Base-by-base conservation (phyloP, 2,888 invertebrate species). In the Bugula neritina region DNA sequence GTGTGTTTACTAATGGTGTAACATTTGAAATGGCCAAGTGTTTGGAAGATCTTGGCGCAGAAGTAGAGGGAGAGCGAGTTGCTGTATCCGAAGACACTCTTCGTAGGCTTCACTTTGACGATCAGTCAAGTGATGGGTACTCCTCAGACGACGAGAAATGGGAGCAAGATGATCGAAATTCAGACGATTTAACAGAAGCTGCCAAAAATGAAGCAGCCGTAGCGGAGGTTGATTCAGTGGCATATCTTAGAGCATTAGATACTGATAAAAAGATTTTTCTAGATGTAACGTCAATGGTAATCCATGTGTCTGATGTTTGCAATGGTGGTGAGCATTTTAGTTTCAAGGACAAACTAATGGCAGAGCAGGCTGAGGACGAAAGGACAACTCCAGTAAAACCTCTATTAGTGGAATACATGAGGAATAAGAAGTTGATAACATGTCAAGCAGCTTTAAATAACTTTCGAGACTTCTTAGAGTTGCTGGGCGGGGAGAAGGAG, bases 241-340 rank as follows among this genome's bases (percentile, higher is more conserved):
- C 27, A 25, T 10, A 34, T 21, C 21, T 63, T 29, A 63, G 3
- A 29, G 27, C 63, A 25, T n/a, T 63, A 10, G 31, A 21, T 31
- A 63, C 63, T 13, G 63, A 63, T 34, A 31, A 31, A n/a, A 94
- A 94, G 31, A 25, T 70, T 2, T 70, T 70, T 85, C 86, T 97
- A 74, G 96, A 97, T 86, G 92, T 97, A 0, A 93, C 95, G 0
- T 90, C 95, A 0, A 88, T 97, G 87, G 88, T 97, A 83, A 94
- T 94, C 0, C 92, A 92, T 80, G 90, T 94, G 0, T 93, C 94
- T 77, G 91, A 92, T 74, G 90, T 96, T 82, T 92, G 93, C 1
- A 94, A 96, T 85, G 95, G 94, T 0, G 88, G 90, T 76, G 88
- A 89, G 74, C 55, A 78, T 71, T 79, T 77, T 69, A 72, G 74